Evolutionary conservation across 2,888 invertebrate genomes (phyloP).

Genomic region (Cryptosula pallasiana): DNA sequence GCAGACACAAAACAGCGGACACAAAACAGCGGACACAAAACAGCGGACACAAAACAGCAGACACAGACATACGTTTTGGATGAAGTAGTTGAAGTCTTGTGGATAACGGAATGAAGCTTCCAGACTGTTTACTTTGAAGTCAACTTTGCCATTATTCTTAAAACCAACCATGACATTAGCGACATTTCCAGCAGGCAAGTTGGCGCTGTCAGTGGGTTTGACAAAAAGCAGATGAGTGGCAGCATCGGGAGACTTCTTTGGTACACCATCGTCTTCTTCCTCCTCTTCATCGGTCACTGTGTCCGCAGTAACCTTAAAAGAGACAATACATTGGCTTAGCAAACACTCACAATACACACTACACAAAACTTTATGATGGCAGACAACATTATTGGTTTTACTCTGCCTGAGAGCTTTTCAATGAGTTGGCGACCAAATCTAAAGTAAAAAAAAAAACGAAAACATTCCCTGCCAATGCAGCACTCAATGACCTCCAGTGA

Average conservation of each 20-base stretch:
- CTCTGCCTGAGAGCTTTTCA: too few relatives aligned
- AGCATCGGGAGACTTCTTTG: slow-evolving; percentile 77
- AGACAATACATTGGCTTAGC: too few relatives aligned
- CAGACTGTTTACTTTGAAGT: slow-evolving; percentile 84
- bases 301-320: neutral
- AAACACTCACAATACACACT: too few relatives aligned
- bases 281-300: slow-evolving; percentile 32
- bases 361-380: too few relatives aligned
- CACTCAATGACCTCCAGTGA: too few relatives aligned
- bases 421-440: too few relatives aligned
- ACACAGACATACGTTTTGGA: slow-evolving; percentile 81
- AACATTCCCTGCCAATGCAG: too few relatives aligned
- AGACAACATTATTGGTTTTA: too few relatives aligned
- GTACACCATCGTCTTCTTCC: slow-evolving; percentile 48
- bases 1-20: too few relatives aligned
- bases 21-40: too few relatives aligned
- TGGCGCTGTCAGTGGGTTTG: slow-evolving; percentile 58
- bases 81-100: slow-evolving; percentile 95
- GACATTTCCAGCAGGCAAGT: slow-evolving; percentile 82
- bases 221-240: slow-evolving; percentile 82
- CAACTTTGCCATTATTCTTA: slow-evolving; percentile 79
- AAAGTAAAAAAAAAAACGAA: too few relatives aligned
- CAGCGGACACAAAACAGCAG: too few relatives aligned
- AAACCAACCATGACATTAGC: slow-evolving; percentile 95
- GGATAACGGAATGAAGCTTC: slow-evolving; percentile 98